These are phyloP conservation scores for Micoletzkya japonica DNA, from an alignment of 2,888 invertebrate species.

Conservation along the genomic window DNA sequence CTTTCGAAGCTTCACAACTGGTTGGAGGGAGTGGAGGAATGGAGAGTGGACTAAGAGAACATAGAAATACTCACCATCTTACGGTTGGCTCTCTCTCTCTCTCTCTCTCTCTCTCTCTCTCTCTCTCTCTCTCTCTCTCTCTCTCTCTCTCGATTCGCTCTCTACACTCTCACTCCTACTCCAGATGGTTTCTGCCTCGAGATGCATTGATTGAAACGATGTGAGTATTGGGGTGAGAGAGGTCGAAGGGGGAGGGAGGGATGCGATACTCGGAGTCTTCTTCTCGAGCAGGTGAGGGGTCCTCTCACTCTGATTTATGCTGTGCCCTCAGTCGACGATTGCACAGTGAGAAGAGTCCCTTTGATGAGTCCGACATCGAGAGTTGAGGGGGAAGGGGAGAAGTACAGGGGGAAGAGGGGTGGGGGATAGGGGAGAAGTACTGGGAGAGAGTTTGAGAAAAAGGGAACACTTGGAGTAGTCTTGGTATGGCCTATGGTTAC, in stretches of 20 bases:
- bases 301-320: too few relatives aligned
- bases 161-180: background rate
- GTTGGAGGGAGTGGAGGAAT: too few relatives aligned
- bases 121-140: conserved; percentile 10
- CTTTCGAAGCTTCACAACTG: too few relatives aligned
- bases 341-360: background rate
- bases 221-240: conserved; percentile 6
- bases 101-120: conserved; percentile 15
- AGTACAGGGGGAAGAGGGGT: background rate
- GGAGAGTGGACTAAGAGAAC: too few relatives aligned
- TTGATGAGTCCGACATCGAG: conserved; percentile 3
- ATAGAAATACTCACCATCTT: background rate
- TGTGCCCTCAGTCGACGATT: background rate
- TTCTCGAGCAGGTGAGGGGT: too few relatives aligned
- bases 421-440: too few relatives aligned
- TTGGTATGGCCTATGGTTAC: too few relatives aligned
- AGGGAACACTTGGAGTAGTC: too few relatives aligned
- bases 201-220: conserved; percentile 11
- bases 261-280: too few relatives aligned
- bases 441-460: too few relatives aligned
- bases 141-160: conserved; percentile 20
- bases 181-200: conserved; percentile 5
- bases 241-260: background rate
- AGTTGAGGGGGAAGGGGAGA: too few relatives aligned
- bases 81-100: conserved; percentile 3